Base-by-base conservation (phyloP, 2,888 invertebrate genomes). In the Corythucha ciliata region DNA sequence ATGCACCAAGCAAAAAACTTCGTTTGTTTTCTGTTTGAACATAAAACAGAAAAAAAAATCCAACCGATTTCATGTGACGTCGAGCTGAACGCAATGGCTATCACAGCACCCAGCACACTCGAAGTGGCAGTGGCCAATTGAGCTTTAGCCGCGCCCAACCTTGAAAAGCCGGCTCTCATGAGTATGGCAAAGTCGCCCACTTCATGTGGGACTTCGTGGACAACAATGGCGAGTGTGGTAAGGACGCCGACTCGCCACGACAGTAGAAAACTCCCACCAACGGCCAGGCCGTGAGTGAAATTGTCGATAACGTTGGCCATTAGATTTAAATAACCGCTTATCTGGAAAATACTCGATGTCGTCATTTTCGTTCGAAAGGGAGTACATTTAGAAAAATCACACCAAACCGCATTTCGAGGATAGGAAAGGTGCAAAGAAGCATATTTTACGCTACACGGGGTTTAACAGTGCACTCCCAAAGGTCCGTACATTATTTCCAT, bases 111-210 rank as follows among this genome's bases (percentile, higher is more conserved):
- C 26, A 91, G 69, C 45, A 96, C 73, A 25, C 93, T 93, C 4
- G 92, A 88, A 32, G 81, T 77, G 2, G 94, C 93, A 0, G 96
- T 96, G 42, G 89, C 72, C 58, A 96, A 60, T 71, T 98, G 97
- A 14, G 92, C 94, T 65, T 85, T 84, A 2, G 94, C 94, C 1
- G 97, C 97, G 64, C 88, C 86, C 86, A 89, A 90, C 61, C 92
- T 74, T 48, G 83, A 83, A 69, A 97, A 97, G 1, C 97, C 97
- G 39, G 89, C 85, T 58, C 79, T 82, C 50, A 98, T 73, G 29
- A 98, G 71, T 60, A 98, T 97, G 12, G 96, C 97, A 69, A 97
- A 97, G 69, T 98, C 97, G 0, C 94, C 94, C n/a, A 97, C 84
- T 70, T 98, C 97, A 67, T 98, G 97, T 0, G 97, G 97, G 52